Conservation (phyloP, 2,113 vertebrate genomes). For the Hippocampus barbouri region DNA sequence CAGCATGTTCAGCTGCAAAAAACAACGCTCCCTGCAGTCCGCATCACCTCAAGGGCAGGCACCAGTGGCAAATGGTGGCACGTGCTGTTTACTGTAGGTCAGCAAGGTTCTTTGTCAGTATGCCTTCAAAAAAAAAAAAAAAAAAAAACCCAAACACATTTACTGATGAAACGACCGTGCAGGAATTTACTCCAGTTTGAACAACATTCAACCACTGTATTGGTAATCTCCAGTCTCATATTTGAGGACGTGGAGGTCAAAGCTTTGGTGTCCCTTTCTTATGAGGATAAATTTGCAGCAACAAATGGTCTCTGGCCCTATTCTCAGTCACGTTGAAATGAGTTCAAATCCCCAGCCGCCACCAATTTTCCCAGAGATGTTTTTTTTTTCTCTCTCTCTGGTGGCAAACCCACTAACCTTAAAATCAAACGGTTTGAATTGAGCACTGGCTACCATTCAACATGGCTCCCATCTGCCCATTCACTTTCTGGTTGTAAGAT, state of each 20-base stretch:
- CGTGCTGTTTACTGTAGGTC: conserved; percentile 43
- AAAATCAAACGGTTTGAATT: conserved; percentile 67
- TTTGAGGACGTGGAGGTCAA: conserved; percentile 34
- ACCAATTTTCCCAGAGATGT: conserved; percentile 50
- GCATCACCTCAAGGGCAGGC: conserved; percentile 32
- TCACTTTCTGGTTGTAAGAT: conserved; percentile 38
- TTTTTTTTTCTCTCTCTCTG: conserved; percentile 39
- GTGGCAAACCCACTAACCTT: conserved; percentile 57
- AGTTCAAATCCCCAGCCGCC: conserved; percentile 20
- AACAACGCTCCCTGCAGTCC: conserved; percentile 39
- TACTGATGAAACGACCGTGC: conserved; percentile 20
- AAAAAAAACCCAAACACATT: conserved; percentile 6
- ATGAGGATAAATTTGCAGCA: conserved; percentile 44
- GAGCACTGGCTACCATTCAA: conserved; percentile 62
- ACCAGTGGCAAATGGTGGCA: conserved; percentile 40
- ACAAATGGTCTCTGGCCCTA: conserved; percentile 56
- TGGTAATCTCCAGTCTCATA: conserved; percentile 12
- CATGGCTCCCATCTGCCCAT: conserved; percentile 47
- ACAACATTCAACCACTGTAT: conserved; percentile 25
- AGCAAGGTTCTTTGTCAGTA: conserved; percentile 40
- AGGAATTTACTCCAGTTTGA: conserved; percentile 36
- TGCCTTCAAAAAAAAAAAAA: conserved; percentile 30
- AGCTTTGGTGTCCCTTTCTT: conserved; percentile 38
- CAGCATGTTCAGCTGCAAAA: conserved; percentile 60
- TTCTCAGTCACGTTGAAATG: conserved; percentile 51